A percentile compares a stretch with the other conserved stretches of the same genome.
Conservation (phyloP, 1,140 invertebrate species). For the Caenorhabditis inopinata region DNA sequence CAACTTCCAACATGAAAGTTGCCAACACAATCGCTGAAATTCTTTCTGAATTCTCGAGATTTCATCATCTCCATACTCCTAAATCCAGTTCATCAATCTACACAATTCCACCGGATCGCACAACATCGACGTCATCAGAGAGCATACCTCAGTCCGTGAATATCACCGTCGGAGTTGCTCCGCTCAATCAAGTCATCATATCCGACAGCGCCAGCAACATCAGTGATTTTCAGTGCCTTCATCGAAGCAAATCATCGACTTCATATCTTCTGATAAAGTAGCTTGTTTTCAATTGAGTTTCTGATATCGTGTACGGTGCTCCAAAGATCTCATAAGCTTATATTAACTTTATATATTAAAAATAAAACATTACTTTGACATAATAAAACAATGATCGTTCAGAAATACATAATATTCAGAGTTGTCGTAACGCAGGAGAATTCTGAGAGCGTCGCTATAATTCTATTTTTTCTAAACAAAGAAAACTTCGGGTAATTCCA, state of each 20-base stretch:
- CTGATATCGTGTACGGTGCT: too few relatives aligned
- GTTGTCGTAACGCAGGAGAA: too few relatives aligned
- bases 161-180: not conserved
- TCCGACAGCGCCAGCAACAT: not conserved
- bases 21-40: not conserved
- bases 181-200: not conserved
- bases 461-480: too few relatives aligned
- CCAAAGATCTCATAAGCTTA: too few relatives aligned
- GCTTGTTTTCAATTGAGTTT: not conserved
- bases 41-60: slow-evolving; percentile 3
- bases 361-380: too few relatives aligned
- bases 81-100: not conserved
- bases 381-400: too few relatives aligned
- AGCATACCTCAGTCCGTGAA: not conserved
- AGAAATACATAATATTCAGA: too few relatives aligned
- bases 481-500: too few relatives aligned
- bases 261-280: not conserved
- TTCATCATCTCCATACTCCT: not conserved
- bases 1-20: not conserved
- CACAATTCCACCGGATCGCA: not conserved
- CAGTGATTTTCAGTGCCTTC: not conserved
- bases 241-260: not conserved
- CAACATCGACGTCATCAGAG: not conserved
- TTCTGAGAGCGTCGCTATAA: too few relatives aligned
- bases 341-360: too few relatives aligned